A percentile compares a stretch with the other conserved stretches of the same genome.
Conservation (phyloP, 2,113 vertebrate genomes). For the Tiliqua scincoides region DNA sequence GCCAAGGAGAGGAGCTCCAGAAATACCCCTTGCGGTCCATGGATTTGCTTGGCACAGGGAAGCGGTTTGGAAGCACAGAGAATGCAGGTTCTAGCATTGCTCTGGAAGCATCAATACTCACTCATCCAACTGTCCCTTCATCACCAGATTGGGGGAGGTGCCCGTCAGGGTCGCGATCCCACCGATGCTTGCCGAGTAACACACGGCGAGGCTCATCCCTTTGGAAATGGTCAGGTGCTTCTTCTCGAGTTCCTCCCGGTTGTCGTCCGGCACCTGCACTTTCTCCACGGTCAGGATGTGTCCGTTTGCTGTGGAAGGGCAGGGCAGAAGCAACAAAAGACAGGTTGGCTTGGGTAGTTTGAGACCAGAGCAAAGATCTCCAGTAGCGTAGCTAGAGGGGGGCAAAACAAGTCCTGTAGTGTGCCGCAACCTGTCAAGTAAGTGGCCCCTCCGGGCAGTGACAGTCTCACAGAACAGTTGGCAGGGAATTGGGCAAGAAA, state of each 20-base stretch:
- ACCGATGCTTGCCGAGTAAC: slow-evolving; percentile 93
- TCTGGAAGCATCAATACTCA: slow-evolving; percentile 69
- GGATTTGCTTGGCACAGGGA: no score
- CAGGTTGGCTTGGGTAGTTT: background rate
- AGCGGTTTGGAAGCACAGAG: no score
- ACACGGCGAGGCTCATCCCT: slow-evolving; percentile 88
- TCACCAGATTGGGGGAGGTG: slow-evolving; percentile 90
- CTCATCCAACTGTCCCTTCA: slow-evolving; percentile 89
- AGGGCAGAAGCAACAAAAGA: fast-evolving
- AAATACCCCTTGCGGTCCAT: no score
- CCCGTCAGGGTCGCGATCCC: slow-evolving; percentile 93
- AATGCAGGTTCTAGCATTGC: no score
- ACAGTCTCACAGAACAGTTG: no score
- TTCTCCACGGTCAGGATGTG: slow-evolving; percentile 28
- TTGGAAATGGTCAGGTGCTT: slow-evolving; percentile 80
- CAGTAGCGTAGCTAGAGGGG: no score
- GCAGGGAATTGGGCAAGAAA: no score
- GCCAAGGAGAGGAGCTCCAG: no score
- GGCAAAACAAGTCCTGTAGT: no score
- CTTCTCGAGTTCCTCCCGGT: background rate
- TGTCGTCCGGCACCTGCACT: fast-evolving
- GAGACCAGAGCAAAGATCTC: no score
- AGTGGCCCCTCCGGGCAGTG: no score
- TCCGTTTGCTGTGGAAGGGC: slow-evolving; percentile 46
- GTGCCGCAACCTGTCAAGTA: no score